Evolutionary conservation across 2,888 invertebrate species (phyloP).

Genomic region (Drosophila aldrichi): DNA sequence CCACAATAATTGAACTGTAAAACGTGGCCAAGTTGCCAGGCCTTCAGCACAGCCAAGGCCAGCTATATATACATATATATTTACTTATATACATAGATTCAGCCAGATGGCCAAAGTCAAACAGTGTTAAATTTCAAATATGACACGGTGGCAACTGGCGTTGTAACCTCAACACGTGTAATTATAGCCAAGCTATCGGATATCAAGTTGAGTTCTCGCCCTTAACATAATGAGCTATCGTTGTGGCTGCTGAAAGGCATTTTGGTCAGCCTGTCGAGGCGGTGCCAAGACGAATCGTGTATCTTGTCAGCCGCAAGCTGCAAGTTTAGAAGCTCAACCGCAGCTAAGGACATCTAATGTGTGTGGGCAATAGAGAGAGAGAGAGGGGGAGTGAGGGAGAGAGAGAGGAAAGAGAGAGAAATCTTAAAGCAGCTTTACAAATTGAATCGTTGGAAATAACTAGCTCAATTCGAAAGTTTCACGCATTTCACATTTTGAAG

Average conservation of each 20-base stretch:
- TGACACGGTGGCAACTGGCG: neutral
- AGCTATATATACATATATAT: neutral
- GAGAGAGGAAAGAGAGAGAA: neutral
- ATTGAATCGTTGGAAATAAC: neutral
- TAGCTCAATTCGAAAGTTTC: conserved; percentile 28
- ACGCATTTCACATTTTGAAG: conserved; percentile 33
- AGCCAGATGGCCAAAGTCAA: conserved; percentile 1
- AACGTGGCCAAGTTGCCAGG: conserved; percentile 38
- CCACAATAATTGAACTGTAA: conserved; percentile 63
- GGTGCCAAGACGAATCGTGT: conserved; percentile 2
- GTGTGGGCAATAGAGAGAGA: neutral
- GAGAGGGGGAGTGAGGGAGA: neutral
- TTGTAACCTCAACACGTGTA: conserved; percentile 14
- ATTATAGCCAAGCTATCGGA: conserved; percentile 20
- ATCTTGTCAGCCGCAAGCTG: conserved; percentile 54
- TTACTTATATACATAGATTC: neutral
- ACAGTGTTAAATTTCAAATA: conserved; percentile 19
- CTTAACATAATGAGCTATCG: conserved; percentile 42
- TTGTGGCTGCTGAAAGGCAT: conserved; percentile 22
- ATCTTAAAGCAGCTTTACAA: neutral
- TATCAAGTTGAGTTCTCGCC: conserved; percentile 19
- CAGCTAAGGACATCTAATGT: neutral
- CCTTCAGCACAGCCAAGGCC: conserved; percentile 10
- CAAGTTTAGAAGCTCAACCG: conserved; percentile 53
- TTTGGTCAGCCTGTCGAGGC: neutral